These are phyloP conservation scores for Clivina fossor DNA, from an alignment of 2,888 invertebrate species.

Conservation along the genomic window DNA sequence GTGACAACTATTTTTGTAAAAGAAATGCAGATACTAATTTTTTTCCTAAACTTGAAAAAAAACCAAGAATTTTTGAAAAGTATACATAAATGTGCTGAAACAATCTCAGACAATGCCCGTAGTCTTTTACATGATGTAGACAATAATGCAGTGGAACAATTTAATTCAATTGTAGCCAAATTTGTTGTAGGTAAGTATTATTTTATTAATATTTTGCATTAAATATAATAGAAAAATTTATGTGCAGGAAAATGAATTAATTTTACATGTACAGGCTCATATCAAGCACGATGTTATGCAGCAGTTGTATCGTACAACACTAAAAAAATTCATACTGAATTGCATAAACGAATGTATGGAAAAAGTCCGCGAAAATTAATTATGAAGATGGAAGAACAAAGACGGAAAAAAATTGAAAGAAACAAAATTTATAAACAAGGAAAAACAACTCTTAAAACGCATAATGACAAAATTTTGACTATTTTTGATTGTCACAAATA, in stretches of 20 bases:
- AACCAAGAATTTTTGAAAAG: neutral
- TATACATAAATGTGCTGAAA: neutral
- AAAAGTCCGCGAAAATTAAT: neutral
- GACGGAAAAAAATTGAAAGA: neutral
- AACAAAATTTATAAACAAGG: conserved; percentile 5
- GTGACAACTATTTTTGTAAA: conserved; percentile 33
- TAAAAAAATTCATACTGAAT: conserved; percentile 9
- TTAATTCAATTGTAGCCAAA: neutral
- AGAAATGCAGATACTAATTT: neutral
- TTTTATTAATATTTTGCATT: no score
- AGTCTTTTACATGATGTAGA: neutral
- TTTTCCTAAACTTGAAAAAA: neutral
- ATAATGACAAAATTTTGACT: no score
- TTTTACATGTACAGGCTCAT: neutral
- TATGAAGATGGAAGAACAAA: neutral
- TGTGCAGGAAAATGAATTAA: conserved; percentile 7
- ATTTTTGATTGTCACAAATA: no score
- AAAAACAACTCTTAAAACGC: no score
- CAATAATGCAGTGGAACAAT: neutral
- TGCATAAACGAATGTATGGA: conserved; percentile 9
- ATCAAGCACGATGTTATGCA: neutral
- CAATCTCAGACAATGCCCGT: neutral
- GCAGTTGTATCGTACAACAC: conserved; percentile 16
- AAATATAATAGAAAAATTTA: no score
- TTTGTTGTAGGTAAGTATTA: neutral